These are phyloP conservation scores for Sinohyriopsis cumingii DNA, from an alignment of 2,888 invertebrate genomes.

Conservation along the genomic window DNA sequence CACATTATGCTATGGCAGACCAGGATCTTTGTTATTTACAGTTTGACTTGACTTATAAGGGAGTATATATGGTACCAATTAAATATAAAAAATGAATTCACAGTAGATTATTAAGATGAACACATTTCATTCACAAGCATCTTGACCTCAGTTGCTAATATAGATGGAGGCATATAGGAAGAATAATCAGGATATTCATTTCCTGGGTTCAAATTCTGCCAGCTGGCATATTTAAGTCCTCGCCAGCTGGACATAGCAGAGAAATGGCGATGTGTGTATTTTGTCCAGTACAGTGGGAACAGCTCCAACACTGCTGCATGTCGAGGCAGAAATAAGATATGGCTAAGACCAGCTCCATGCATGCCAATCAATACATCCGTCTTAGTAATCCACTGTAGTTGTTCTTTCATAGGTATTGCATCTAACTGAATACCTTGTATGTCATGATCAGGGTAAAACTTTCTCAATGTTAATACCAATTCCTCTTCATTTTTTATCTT, in stretches of 20 bases:
- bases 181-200: conserved; percentile 46
- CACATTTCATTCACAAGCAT: conserved; percentile 18
- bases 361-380: conserved; percentile 70
- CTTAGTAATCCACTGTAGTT: conserved; percentile 55
- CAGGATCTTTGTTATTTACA: no score
- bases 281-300: conserved; percentile 58
- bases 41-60: no score
- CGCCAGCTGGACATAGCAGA: conserved; percentile 66
- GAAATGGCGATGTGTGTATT: conserved; percentile 55
- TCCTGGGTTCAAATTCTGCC: conserved; percentile 60
- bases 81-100: no score
- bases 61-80: no score
- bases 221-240: conserved; percentile 59
- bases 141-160: conserved; percentile 12
- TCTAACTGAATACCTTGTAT: conserved; percentile 66
- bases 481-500: conserved; percentile 69
- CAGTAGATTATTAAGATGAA: background rate
- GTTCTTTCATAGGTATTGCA: conserved; percentile 56
- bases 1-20: no score
- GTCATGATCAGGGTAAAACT: conserved; percentile 39
- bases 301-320: conserved; percentile 68
- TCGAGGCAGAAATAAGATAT: conserved; percentile 64
- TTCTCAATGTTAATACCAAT: conserved; percentile 50
- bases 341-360: conserved; percentile 71
- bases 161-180: conserved; percentile 54